Base-by-base conservation (phyloP, 2,113 vertebrate species). In the Bufo bufo region DNA sequence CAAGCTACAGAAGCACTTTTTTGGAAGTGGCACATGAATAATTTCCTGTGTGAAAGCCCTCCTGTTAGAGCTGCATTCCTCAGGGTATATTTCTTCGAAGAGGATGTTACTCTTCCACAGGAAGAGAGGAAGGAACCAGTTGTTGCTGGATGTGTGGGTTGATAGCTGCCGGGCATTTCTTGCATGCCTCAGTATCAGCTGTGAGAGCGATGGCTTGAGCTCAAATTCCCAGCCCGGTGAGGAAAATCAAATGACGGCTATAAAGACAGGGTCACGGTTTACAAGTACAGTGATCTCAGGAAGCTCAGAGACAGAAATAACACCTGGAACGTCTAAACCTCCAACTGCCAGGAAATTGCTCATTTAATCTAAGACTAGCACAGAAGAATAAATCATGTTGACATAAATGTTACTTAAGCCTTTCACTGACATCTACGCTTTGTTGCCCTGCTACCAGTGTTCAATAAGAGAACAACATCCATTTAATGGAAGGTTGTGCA, bases 71-170 rank as follows among this genome's bases (percentile, higher is more conserved):
- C 69, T 88, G 92, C 94, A 95, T 96, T 95, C 95, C 94, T 93
- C 88, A 3, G 93, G 92, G 93, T 91, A 93, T 82, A 58, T 89
- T 93, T 93, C 93, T 93, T 93, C 81, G 92, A 89, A 84, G 94
- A 95, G 95, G 94, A 95, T 94, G 94, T 91, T 91, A 91, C 93
- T 93, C 91, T 95, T 96, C 94, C 94, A 88, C 95, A 95, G 95
- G 94, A 96, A 96, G 95, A 90, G 87, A 95, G 95, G 95, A 95
- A 94, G 93, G 93, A 94, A 93, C 90, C 94, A 94, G 95, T 92
- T 95, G 95, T 92, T 94, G 89, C 79, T 92, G 92, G 90, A 90
- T 91, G 93, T 87, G 94, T 94, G 93, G 93, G 94, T 90, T 92
- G 94, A 93, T 91, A 89, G 92, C 92, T 92, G 91, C 89, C 47